These are phyloP conservation scores for Drosophila robusta DNA, from an alignment of 2,888 invertebrate species.

Conservation along the genomic window DNA sequence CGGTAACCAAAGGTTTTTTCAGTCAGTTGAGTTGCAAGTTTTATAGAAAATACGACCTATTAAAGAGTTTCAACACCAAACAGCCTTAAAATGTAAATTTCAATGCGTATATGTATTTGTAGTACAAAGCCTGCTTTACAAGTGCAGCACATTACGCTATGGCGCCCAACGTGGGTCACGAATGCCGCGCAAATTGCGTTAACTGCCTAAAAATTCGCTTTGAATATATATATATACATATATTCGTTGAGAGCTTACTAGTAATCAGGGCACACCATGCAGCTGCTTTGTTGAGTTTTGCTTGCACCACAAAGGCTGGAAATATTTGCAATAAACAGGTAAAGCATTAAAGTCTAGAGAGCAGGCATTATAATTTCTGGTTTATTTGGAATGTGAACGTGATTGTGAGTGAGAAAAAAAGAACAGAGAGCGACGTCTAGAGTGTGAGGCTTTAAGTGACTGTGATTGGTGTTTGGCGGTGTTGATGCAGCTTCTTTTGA, in stretches of 20 bases:
- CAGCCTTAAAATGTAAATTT: neutral
- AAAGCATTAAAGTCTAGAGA: conserved; percentile 24
- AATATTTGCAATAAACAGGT: conserved; percentile 21
- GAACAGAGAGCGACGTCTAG: conserved; percentile 9
- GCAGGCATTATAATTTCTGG: conserved; percentile 25
- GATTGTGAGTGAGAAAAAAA: conserved; percentile 3
- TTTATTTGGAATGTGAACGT: conserved; percentile 16
- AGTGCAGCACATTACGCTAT: neutral
- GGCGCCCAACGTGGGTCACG: neutral
- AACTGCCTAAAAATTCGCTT: conserved; percentile 3
- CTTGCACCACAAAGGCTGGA: conserved; percentile 34
- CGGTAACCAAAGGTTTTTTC: neutral
- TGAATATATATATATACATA: too few relatives aligned
- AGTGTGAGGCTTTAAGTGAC: conserved; percentile 4
- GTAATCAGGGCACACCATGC: conserved; percentile 34
- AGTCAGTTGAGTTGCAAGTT: conserved; percentile 10
- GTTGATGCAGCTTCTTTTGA: conserved; percentile 15
- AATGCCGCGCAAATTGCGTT: too few relatives aligned
- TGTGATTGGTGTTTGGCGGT: conserved; percentile 9
- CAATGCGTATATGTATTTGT: neutral
- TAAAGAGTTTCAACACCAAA: neutral
- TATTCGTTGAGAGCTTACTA: conserved; percentile 39
- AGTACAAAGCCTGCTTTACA: too few relatives aligned
- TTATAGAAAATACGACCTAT: neutral
- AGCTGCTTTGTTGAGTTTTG: conserved; percentile 33